Base-by-base conservation (phyloP, 1,140 invertebrate genomes). In the Chironomus striatipennis region DNA sequence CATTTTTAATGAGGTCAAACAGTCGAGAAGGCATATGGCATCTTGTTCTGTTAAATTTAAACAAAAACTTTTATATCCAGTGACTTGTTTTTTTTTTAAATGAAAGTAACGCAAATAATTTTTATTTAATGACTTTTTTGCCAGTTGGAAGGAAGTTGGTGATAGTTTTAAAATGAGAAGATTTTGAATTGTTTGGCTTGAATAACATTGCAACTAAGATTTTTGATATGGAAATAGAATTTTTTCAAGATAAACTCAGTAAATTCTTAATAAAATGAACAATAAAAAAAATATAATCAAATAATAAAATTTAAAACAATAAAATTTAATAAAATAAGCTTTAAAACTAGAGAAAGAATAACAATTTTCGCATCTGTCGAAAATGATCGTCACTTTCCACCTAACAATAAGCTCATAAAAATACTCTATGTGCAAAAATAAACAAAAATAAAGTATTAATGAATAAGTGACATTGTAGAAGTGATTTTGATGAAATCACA, bases 381-480 rank as follows among this genome's bases (percentile, higher is more conserved):
- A 57, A 57, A 57, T 57, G 8, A 57, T 57, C n/a, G n/a, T 57
- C n/a, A 1, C 12, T n/a, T 57, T 57, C 47, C 47, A 12, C n/a
- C n/a, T 12, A 57, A 57, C 47, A 57, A 57, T 57, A 57, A 57
- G 47, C n/a, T 57, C 12, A 57, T 34, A 34, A 34, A n/a, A 57
- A 57, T 57, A n/a, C 15, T 57, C 12, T n/a, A 57, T 57, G 47
- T 1, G 4, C n/a, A 57, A 57, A 57, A 57, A 57, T 57, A 15
- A 10, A 34, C 24, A 57, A 15, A 57, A 15, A 34, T 34, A 34
- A 34, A 57, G 47, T 12, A 57, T 57, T 57, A 57, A 57, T 57
- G 47, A 57, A 57, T 57, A n/a, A 57, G n/a, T 57, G 47, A 57
- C 47, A 57, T 57, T 57, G 47, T 57, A 57, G n/a, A 57, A 57